Evolutionary conservation across 1,140 invertebrate species (phyloP), one percentile per base, ranked within the genome.

Genomic region (Vanessa tameamea): DNA sequence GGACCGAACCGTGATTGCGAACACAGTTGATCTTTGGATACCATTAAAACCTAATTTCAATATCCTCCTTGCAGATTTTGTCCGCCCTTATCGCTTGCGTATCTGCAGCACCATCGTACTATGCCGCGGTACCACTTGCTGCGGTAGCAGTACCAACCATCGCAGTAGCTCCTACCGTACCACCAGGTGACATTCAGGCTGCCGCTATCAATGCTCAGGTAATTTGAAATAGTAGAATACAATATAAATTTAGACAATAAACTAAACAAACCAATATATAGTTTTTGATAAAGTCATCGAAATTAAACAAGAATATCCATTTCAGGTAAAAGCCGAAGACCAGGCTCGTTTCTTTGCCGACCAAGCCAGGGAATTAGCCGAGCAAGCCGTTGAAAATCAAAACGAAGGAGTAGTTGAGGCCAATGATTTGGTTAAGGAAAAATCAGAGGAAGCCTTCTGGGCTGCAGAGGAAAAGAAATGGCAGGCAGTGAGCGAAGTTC

Each of bases 161-260:
- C 6, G 74, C 79, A 4, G 79, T 81, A 0, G 82, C 76, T 20
- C 82, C 82, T 53, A 82, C 87, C 5, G 78, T 87, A 2, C 80
- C 87, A 0, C 65, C 87, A 15, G 89, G 85, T 9, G 88, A 91
- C 69, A 68, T 88, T 1, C 83, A 90, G 47, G 89, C 87, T 3
- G 89, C 87, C 15, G 82, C 75, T 23, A 90, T 90, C 14, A 80
- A 92, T 64, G 86, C 89, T 31, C 84, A 92, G 72, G 80, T 81
- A 76, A 59, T 1, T 23, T 47, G 13, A 51, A 51, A 13, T 47
- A 12, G 1, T n/a, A n/a, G n/a, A n/a, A 31, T 9, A 59, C 12
- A 59, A 11, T 9, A 43, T 43, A 43, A 1, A 8, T 9, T 43
- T 11, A 9, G 9, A 43, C 37, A 9, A 43, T 1, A 43, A 43